Evolutionary conservation across 1,140 invertebrate species (phyloP).

Genomic region (Euschistus heros): DNA sequence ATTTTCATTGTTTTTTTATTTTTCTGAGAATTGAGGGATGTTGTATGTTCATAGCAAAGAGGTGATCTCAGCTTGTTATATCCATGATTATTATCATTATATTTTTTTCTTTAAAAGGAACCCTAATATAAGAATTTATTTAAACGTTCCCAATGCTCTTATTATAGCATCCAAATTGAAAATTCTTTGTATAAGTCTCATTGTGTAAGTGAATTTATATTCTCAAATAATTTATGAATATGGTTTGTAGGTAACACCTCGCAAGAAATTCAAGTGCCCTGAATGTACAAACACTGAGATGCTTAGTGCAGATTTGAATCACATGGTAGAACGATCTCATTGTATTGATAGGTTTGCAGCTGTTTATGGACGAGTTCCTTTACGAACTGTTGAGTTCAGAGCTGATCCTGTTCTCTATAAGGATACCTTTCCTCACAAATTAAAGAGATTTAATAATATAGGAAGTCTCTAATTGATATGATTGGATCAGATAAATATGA

Average conservation of each 20-base stretch:
- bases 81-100: too few relatives aligned
- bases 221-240: too few relatives aligned
- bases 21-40: too few relatives aligned
- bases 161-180: too few relatives aligned
- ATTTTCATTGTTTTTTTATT: too few relatives aligned
- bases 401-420: constrained; percentile 90
- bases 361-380: constrained; percentile 78
- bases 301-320: constrained; percentile 81
- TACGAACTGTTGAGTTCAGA: constrained; percentile 80
- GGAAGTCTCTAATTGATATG: constrained; percentile 59
- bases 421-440: constrained; percentile 74
- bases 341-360: constrained; percentile 81
- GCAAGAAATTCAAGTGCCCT: constrained; percentile 97
- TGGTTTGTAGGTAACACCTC: constrained; percentile 65
- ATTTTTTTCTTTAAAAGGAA: too few relatives aligned
- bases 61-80: too few relatives aligned
- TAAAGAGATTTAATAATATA: constrained; percentile 84
- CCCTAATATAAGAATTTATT: too few relatives aligned
- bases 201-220: too few relatives aligned
- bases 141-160: too few relatives aligned
- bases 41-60: too few relatives aligned
- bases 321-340: constrained; percentile 86
- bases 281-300: constrained; percentile 90
- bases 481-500: neutral
- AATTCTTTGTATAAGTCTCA: too few relatives aligned